Base-by-base conservation (phyloP, 2,113 vertebrate species). In the Caloenas nicobarica region DNA sequence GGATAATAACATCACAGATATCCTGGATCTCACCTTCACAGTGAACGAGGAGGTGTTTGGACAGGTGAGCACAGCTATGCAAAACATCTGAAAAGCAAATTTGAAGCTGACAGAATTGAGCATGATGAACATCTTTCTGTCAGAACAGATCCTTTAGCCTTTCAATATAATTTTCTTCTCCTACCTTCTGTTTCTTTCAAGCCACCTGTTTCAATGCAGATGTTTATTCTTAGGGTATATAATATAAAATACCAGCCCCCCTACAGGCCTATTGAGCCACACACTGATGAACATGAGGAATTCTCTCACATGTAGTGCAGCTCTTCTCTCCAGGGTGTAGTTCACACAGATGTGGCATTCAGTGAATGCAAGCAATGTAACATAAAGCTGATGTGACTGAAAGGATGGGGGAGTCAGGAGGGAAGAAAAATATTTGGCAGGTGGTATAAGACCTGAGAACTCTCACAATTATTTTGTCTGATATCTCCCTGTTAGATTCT, bases 1-100 rank as follows among this genome's bases (percentile, higher is more conserved):
- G 86, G 99, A 99, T 96, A 99, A 99, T 38, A 99, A 99, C 96
- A 99, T 99, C 96, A 99, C 99, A 12, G 99, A 99, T 93, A 99
- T 99, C 92, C 97, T 99, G 57, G 99, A 99, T 93, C 98, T 99
- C 86, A 99, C 99, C 70, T 99, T 99, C 97, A 99, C 99, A 3
- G 99, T 99, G 82, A 99, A 99, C 0, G 99, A 99, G 97, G 99
- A 99, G 96, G 99, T 99, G 89, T 99, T 99, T 96, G 99, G 99
- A 93, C 99, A 99, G 99, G 99, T 99, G 91, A 97, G 97, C 95
- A 71, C n/a, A 83, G 74, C 58, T 76, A 82, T 78, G 80, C 58
- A 48, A 90, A 81, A 81, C 57, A 84, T 87, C 36, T 89, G 34
- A 74, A 94, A 94, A 91, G 60, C 40, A 89, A 42, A 68, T 71